phyloP scores from a whole-genome alignment of 2,888 invertebrate genomes.

The Phortica magna region DNA sequence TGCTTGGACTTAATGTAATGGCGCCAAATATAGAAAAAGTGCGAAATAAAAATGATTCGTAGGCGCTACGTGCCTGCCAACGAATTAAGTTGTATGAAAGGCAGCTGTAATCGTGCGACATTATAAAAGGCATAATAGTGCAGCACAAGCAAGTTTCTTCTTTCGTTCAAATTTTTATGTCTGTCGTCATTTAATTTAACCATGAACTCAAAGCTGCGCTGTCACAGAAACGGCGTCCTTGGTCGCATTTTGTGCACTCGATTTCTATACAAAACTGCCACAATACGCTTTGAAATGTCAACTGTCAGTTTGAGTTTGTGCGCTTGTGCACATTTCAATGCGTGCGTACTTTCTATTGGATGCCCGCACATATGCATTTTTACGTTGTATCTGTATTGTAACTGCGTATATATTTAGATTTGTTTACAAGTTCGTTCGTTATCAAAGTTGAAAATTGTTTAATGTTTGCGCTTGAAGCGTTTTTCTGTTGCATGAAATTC shows the following conservation, averaged over 20 bases:
- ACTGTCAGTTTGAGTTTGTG: constrained; percentile 22
- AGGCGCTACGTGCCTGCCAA: constrained; percentile 2
- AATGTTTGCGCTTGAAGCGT: too few species aligned
- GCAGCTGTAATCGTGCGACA: not conserved
- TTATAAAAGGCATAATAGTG: not conserved
- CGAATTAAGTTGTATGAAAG: not conserved
- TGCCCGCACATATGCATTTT: too few species aligned
- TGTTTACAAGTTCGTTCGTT: too few species aligned
- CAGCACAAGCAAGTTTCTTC: not conserved
- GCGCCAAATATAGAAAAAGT: not conserved
- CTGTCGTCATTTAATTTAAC: not conserved
- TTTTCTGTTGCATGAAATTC: too few species aligned
- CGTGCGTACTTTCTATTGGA: not conserved
- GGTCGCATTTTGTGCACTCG: constrained; percentile 10
- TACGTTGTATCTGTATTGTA: too few species aligned
- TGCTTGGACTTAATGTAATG: not conserved
- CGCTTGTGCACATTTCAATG: constrained; percentile 8
- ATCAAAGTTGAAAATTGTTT: too few species aligned
- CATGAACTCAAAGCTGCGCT: not conserved
- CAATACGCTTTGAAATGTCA: constrained; percentile 7
- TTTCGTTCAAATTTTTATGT: not conserved
- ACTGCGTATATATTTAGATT: too few species aligned
- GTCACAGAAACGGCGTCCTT: not conserved
- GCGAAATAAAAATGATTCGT: constrained; percentile 1
- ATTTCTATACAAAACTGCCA: not conserved